Conservation (phyloP, 1,140 invertebrate genomes). For the Cherax quadricarinatus region DNA sequence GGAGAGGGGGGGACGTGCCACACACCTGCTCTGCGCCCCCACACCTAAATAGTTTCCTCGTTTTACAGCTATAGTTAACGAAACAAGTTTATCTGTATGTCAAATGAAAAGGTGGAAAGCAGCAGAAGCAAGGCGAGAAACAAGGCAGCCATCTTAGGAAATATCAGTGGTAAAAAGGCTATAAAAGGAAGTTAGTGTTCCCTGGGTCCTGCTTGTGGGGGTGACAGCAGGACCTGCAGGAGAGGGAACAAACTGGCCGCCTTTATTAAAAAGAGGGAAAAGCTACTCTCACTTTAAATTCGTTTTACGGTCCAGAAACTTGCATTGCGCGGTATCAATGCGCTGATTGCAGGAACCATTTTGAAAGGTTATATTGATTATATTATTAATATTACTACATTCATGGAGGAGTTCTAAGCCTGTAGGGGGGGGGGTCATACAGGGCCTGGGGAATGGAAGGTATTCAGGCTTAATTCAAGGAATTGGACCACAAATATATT, state of each 20-base stretch:
- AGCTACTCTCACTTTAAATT: not conserved
- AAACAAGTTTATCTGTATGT: not conserved
- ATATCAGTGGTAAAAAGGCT: slow-evolving; percentile 36
- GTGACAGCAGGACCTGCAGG: not conserved
- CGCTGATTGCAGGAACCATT: not conserved
- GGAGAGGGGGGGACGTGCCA: slow-evolving; percentile 16
- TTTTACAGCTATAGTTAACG: not conserved
- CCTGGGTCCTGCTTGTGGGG: slow-evolving; percentile 14
- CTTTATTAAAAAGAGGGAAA: slow-evolving; percentile 57
- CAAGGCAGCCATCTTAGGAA: slow-evolving; percentile 1
- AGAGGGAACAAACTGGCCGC: slow-evolving; percentile 1
- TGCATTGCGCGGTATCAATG: not conserved
- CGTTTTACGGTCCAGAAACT: not conserved
- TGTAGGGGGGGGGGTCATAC: no score
- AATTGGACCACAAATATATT: no score
- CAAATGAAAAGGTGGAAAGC: not conserved
- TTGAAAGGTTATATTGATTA: not conserved
- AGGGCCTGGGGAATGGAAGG: no score
- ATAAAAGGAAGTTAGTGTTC: slow-evolving; percentile 42
- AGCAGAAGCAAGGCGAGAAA: not conserved
- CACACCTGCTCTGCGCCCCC: slow-evolving; percentile 20
- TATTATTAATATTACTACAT: no score
- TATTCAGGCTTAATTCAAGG: no score
- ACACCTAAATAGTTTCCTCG: not conserved
- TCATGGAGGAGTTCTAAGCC: no score